Evolutionary conservation across 2,113 vertebrate genomes (phyloP).

Genomic region (Orycteropus afer): DNA sequence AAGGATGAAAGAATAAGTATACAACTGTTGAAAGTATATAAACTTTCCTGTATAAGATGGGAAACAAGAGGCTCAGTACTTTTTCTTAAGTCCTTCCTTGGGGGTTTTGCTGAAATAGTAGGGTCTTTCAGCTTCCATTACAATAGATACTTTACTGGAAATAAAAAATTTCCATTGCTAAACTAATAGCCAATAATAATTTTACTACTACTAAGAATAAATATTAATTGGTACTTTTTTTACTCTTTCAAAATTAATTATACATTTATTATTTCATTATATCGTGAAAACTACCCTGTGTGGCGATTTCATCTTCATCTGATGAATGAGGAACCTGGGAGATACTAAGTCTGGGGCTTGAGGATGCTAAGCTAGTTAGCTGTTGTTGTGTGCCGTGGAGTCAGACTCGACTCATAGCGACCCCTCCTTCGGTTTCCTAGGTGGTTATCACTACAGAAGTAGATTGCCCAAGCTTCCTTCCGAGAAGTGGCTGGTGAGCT

Average conservation of each 20-base stretch:
- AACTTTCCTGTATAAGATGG: slow-evolving; percentile 50
- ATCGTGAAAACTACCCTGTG: neutral
- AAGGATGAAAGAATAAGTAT: slow-evolving; percentile 66
- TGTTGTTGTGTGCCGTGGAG: too few species aligned
- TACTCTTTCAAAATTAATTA: slow-evolving; percentile 37
- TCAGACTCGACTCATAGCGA: too few species aligned
- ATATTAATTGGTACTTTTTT: neutral
- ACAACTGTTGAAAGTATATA: slow-evolving; percentile 46
- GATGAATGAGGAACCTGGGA: neutral
- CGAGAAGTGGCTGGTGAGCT: too few species aligned
- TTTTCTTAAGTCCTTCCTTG: slow-evolving; percentile 41
- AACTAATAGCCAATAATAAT: neutral
- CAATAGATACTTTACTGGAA: slow-evolving; percentile 4
- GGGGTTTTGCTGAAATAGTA: slow-evolving; percentile 47
- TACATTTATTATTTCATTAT: neutral
- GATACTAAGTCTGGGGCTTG: neutral
- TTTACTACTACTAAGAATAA: slow-evolving; percentile 30
- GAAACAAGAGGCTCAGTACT: slow-evolving; percentile 64
- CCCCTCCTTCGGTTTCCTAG: too few species aligned
- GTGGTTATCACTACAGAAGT: too few species aligned
- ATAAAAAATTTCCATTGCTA: neutral
- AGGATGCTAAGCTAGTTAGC: too few species aligned
- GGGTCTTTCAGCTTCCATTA: neutral
- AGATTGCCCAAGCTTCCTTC: too few species aligned
- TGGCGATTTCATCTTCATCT: slow-evolving; percentile 22